A percentile compares a stretch with the other conserved stretches of the same genome.
These are phyloP conservation scores for Python bivittatus DNA, from an alignment of 2,113 vertebrate species.

Conservation along the genomic window DNA sequence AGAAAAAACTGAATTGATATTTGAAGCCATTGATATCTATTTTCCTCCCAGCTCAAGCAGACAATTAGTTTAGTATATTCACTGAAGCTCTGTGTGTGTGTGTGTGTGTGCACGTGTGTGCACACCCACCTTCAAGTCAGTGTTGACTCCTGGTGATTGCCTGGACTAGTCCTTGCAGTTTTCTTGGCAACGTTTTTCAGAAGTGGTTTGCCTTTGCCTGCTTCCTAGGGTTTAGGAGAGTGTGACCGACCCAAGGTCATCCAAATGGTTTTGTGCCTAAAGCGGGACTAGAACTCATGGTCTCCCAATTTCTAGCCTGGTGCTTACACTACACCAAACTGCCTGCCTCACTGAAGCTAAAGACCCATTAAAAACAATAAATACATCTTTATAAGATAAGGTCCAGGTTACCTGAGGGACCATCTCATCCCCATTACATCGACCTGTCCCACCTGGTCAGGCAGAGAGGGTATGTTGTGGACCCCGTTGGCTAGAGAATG, in stretches of 20 bases:
- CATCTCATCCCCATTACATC: too few species aligned
- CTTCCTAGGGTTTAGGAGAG: neutral
- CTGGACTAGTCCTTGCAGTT: neutral
- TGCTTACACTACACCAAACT: neutral
- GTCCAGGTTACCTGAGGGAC: too few species aligned
- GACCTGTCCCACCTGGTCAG: too few species aligned
- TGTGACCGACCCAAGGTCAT: neutral
- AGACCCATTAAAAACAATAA: neutral
- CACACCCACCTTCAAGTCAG: neutral
- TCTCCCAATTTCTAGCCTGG: neutral
- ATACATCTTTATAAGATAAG: neutral
- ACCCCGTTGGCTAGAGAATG: too few species aligned
- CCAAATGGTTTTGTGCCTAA: neutral
- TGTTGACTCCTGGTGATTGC: neutral
- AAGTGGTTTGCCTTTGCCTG: neutral
- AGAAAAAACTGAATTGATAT: neutral
- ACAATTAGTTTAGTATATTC: neutral
- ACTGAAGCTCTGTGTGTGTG: neutral
- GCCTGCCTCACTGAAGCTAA: neutral
- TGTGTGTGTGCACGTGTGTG: neutral
- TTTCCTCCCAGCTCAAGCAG: neutral
- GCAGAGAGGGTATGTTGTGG: too few species aligned
- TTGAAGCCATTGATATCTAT: neutral
- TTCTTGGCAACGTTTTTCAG: neutral
- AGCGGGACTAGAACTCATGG: neutral